Base-by-base conservation (phyloP, 2,113 vertebrate genomes). In the Pelvicachromis taeniatus region DNA sequence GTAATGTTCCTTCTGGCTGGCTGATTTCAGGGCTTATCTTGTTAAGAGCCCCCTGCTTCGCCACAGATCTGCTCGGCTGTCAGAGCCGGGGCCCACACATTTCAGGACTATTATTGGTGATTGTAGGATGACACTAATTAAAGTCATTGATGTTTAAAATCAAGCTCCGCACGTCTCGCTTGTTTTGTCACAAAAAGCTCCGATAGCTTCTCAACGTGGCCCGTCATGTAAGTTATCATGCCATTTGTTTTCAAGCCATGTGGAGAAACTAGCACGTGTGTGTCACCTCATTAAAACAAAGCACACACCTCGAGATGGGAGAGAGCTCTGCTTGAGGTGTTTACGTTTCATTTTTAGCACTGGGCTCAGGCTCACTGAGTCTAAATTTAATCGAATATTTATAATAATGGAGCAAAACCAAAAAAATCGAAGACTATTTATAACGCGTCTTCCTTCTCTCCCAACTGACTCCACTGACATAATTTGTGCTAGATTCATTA, bases 71-170 rank as follows among this genome's bases (percentile, higher is more conserved):
- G 40, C 42, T 42, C 50, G 50, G 38, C 92, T 86, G 88, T 86
- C 87, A 78, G 70, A 65, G 33, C 40, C 77, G 2, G 35, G n/a
- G 82, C 84, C 78, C 21, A 23, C 63, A 29, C 81, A 3, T 81
- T 79, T 80, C 83, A 3, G 70, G 17, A 14, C 89, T 55, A 40
- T 89, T 88, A 87, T 83, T 88, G 91, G 89, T 82, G 88, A 92
- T 87, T 88, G 87, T 73, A 58, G 88, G 92, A 89, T 87, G 91
- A 92, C 89, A 86, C 88, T 92, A 93, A 93, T 93, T 95, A 89
- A 90, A 95, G 88, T 93, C 92, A 83, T 90, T 88, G 91, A 93
- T 88, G 91, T 92, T 93, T 91, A 78, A 88, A 95, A 91, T 91
- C 90, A 92, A 79, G 88, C 87, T 31, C 65, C 29, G 1, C 80